Evolutionary conservation across 2,888 invertebrate genomes (phyloP), one percentile per base, ranked within the genome.

Genomic region (Calliphora vomitoria): DNA sequence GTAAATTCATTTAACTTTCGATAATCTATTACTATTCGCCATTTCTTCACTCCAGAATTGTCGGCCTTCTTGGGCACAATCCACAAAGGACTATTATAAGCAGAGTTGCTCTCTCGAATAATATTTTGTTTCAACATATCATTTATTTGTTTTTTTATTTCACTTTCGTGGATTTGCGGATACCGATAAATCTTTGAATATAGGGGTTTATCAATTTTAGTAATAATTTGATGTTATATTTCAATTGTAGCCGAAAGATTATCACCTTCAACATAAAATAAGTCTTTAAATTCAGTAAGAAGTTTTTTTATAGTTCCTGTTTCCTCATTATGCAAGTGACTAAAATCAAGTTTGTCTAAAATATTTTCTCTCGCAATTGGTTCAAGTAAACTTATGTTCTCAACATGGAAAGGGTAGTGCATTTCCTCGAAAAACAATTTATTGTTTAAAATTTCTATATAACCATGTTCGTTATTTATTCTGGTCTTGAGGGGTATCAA

Each of bases 121-220:
- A 68, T 68, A 15, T 68, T 47, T 13, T 68, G 20, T 25, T 68
- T 47, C 6, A 44, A 47, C 47, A 47, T 68, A 10, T 44, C 44
- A 8, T 44, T 11, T 11, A 44, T 35, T 11, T 44, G 44, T 44
- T 44, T 44, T 3, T 4, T 44, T 15, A 85, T 76, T n/a, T 87
- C 82, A 25, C 20, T 44, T 20, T 87, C 69, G 8, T 87, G 78
- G 10, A 82, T 72, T 31, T 35, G 35, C 0, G 35, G 35, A 35
- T 35, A 4, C 35, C 81, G 62, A 11, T 87, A 81, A 2, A 44
- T 55, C 53, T 79, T 74, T 3, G 60, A 78, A 66, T 82, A 76
- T 1, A 82, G 18, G 4, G 72, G 78, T 38, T 44, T 79, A 0
- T 74, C 74, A 20, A 38, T 66, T 3, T 20, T 38, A 15, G 69